A percentile compares a stretch with the other conserved stretches of the same genome.
Conservation (phyloP, 2,797 vertebrate genomes). For the Ibycter americanus region DNA sequence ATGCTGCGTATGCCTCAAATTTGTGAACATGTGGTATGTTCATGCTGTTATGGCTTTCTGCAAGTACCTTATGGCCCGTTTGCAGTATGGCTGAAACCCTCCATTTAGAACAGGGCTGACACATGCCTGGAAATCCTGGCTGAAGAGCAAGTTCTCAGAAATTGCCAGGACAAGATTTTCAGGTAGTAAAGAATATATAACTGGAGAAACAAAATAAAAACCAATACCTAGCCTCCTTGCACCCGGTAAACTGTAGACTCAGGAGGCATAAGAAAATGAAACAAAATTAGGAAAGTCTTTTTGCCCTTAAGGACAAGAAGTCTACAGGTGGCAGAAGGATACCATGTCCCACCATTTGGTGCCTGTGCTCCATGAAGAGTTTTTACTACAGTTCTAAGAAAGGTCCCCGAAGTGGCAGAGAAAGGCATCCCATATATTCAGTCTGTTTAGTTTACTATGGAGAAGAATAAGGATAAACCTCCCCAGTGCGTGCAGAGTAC, state of each 20-base stretch:
- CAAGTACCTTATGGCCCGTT: neutral
- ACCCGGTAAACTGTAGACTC: neutral
- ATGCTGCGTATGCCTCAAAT: accelerated
- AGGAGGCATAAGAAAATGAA: neutral
- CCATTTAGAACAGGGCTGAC: neutral
- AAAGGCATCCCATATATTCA: neutral
- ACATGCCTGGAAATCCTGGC: neutral
- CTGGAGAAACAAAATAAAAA: neutral
- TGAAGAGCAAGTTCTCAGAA: neutral
- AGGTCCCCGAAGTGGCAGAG: neutral
- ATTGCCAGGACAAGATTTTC: neutral
- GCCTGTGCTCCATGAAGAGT: neutral
- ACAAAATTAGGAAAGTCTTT: neutral
- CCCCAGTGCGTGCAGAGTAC: neutral
- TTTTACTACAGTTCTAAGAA: neutral
- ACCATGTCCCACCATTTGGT: neutral
- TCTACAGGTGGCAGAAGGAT: neutral
- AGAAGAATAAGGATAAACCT: neutral
- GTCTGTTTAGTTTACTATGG: neutral
- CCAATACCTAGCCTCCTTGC: neutral
- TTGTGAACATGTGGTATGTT: neutral
- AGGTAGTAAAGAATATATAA: neutral
- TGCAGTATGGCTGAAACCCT: neutral
- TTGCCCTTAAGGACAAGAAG: neutral
- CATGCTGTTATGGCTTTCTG: neutral